phyloP scores from a whole-genome alignment of 2,888 invertebrate species.

The Cheilosia vulpina region DNA sequence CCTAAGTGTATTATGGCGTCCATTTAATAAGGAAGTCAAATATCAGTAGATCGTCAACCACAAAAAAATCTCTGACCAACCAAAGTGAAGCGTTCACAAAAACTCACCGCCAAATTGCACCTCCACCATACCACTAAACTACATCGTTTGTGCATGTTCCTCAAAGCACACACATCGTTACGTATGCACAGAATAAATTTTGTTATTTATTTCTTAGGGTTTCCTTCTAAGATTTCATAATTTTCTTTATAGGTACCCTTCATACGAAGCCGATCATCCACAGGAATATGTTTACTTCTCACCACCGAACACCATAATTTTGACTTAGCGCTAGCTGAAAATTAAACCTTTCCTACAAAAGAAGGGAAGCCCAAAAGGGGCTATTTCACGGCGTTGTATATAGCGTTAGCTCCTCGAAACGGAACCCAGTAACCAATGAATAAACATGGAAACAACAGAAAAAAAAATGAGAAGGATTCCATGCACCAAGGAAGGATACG shows the following conservation, averaged over 20 bases:
- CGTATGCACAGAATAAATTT: conserved; percentile 39
- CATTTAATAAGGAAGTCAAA: too few species aligned
- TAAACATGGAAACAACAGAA: conserved; percentile 28
- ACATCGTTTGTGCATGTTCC: conserved; percentile 24
- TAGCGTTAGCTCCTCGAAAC: conserved; percentile 18
- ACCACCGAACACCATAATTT: conserved; percentile 38
- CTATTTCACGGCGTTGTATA: conserved; percentile 24
- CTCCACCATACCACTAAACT: neutral
- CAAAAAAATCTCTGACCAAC: neutral
- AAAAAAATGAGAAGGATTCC: conserved; percentile 19
- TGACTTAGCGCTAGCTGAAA: conserved; percentile 42
- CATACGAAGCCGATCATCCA: conserved; percentile 40
- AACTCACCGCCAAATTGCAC: neutral
- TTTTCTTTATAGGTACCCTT: conserved; percentile 48
- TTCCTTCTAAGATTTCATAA: conserved; percentile 64
- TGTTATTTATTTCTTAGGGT: conserved; percentile 34
- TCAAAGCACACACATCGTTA: conserved; percentile 17
- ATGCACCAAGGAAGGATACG: conserved; percentile 22
- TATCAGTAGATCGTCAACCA: too few species aligned
- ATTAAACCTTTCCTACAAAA: conserved; percentile 56
- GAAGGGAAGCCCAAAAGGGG: conserved; percentile 59
- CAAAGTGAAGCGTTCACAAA: too few species aligned
- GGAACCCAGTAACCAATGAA: conserved; percentile 55
- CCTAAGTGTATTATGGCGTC: too few species aligned
- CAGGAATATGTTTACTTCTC: conserved; percentile 47